phyloP scores from a whole-genome alignment of 2,113 vertebrate species.

The Morone chrysops region DNA sequence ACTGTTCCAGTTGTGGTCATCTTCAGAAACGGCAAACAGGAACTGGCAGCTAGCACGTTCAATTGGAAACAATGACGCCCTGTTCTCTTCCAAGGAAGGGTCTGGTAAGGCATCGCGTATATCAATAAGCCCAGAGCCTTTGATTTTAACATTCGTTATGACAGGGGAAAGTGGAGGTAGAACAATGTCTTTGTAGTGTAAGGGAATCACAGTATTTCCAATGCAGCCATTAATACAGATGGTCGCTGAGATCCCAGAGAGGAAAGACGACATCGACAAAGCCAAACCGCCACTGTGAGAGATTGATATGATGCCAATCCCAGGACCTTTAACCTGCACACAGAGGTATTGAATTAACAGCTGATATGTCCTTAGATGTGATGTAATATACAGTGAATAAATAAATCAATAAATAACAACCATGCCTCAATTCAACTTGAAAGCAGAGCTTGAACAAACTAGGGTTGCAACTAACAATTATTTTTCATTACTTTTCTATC shows the following conservation, averaged over 20 bases:
- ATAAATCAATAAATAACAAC: not conserved
- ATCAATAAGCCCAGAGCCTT: slow-evolving; percentile 80
- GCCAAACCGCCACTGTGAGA: slow-evolving; percentile 90
- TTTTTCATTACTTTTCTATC: not conserved
- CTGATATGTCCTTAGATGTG: not conserved
- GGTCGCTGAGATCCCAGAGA: slow-evolving; percentile 87
- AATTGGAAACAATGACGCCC: slow-evolving; percentile 86
- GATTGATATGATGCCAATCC: slow-evolving; percentile 89
- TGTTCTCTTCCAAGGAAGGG: slow-evolving; percentile 73
- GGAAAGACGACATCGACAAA: slow-evolving; percentile 88
- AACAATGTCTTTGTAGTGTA: slow-evolving; percentile 82
- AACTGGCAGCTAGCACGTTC: slow-evolving; percentile 88
- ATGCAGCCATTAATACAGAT: slow-evolving; percentile 87
- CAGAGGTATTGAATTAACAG: slow-evolving; percentile 4
- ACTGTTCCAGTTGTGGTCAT: slow-evolving; percentile 93
- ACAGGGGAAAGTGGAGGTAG: slow-evolving; percentile 80
- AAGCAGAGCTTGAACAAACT: not conserved
- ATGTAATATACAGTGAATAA: not conserved
- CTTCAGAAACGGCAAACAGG: slow-evolving; percentile 87
- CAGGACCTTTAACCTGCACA: slow-evolving; percentile 82
- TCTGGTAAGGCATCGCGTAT: slow-evolving; percentile 80
- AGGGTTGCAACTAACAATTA: not conserved
- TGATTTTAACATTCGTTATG: slow-evolving; percentile 31
- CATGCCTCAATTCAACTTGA: not conserved
- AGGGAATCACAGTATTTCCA: slow-evolving; percentile 77